Evolutionary conservation across 1,140 invertebrate species (phyloP).

Genomic region (Sycobia sp.): DNA sequence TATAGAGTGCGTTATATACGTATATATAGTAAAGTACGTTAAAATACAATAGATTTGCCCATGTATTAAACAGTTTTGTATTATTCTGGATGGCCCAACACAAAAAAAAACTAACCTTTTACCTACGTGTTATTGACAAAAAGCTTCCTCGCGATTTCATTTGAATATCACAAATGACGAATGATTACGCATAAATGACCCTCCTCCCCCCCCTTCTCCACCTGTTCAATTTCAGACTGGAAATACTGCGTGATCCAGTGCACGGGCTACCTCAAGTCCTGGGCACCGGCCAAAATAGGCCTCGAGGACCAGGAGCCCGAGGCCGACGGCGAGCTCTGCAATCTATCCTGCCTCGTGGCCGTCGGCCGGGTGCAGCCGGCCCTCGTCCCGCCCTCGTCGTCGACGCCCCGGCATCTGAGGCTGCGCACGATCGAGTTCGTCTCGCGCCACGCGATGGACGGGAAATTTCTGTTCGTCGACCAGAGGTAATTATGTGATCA

Average conservation of each 20-base stretch:
- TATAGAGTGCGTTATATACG: no score
- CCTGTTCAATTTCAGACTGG: constrained; percentile 66
- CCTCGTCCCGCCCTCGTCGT: constrained; percentile 24
- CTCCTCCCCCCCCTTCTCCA: no score
- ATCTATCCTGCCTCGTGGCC: constrained; percentile 84
- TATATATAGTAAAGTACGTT: no score
- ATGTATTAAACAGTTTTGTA: no score
- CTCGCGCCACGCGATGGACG: constrained; percentile 91
- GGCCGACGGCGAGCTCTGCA: constrained; percentile 74
- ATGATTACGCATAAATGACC: no score
- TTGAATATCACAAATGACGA: no score
- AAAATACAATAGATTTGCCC: no score
- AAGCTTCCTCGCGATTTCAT: no score
- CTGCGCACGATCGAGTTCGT: constrained; percentile 78
- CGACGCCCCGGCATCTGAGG: constrained; percentile 44
- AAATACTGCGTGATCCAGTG: constrained; percentile 85
- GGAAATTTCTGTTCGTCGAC: constrained; percentile 97
- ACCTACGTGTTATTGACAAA: no score
- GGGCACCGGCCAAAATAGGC: constrained; percentile 80
- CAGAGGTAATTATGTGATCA: constrained; percentile 76
- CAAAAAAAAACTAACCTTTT: no score
- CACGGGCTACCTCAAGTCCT: constrained; percentile 91
- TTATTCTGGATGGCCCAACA: no score
- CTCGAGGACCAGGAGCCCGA: constrained; percentile 70
- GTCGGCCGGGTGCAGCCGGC: constrained; percentile 71